Conservation (phyloP, 2,797 vertebrate species). For the Sebastes baramenuke region DNA sequence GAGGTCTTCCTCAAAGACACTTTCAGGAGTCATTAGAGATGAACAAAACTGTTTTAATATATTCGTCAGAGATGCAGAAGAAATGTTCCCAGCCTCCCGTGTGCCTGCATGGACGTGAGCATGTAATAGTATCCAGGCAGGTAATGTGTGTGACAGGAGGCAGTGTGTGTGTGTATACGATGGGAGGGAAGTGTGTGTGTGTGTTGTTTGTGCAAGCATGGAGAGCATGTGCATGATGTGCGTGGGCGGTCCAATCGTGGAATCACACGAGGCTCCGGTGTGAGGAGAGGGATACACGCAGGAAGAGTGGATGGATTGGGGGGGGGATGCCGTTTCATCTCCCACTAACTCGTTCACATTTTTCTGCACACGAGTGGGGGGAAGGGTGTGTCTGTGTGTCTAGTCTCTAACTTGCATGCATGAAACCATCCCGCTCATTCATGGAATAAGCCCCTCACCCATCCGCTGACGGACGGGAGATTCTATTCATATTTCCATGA, state of each 20-base stretch:
- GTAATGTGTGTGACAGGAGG: neutral
- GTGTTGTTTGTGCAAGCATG: conserved; percentile 9
- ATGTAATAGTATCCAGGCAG: conserved; percentile 23
- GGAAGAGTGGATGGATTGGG: neutral
- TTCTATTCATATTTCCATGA: conserved; percentile 41
- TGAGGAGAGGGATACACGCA: conserved; percentile 23
- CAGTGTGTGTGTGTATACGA: conserved; percentile 9
- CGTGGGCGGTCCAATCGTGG: conserved; percentile 56
- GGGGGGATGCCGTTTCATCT: conserved; percentile 47
- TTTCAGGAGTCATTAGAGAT: conserved; percentile 13
- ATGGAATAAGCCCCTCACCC: conserved; percentile 35
- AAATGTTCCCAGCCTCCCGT: neutral
- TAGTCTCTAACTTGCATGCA: conserved; percentile 40
- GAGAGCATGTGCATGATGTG: conserved; percentile 49
- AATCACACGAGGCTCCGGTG: conserved; percentile 47
- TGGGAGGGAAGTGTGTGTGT: neutral
- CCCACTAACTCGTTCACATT: conserved; percentile 70
- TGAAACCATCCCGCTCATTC: conserved; percentile 55
- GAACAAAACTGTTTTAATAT: conserved; percentile 6
- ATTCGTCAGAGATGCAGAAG: conserved; percentile 21
- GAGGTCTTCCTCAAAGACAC: neutral
- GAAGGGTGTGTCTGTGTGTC: conserved; percentile 40
- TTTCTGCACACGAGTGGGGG: conserved; percentile 68
- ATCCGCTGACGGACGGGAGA: neutral
- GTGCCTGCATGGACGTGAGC: conserved; percentile 31